These are phyloP conservation scores for Alligator mississippiensis DNA, from an alignment of 2,113 vertebrate genomes.

Conservation along the genomic window DNA sequence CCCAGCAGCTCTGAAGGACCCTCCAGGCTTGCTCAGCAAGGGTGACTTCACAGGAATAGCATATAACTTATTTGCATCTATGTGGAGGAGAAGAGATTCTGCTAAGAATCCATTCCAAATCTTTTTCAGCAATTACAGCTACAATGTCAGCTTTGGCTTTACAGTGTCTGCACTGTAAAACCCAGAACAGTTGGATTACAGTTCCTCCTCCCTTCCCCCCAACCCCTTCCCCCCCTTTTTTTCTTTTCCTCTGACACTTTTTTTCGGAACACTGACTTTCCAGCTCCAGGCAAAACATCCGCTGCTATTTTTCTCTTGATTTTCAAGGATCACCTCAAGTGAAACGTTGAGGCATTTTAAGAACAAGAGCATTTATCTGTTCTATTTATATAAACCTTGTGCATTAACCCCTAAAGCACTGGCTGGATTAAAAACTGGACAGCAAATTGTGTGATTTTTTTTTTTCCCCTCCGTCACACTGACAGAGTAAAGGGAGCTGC, in stretches of 20 bases:
- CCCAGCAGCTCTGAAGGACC: background rate
- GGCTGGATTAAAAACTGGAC: background rate
- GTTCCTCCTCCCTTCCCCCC: background rate
- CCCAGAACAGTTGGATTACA: conserved; percentile 6
- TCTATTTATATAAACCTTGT: conserved; percentile 49
- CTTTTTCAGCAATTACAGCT: background rate
- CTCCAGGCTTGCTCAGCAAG: background rate
- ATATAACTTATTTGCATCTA: background rate
- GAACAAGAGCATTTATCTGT: conserved; percentile 54
- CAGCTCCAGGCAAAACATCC: conserved; percentile 63
- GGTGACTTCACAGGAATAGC: background rate
- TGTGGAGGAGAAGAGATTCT: background rate
- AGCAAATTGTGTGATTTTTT: background rate
- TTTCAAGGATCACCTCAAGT: conserved; percentile 69
- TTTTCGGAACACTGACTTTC: conserved; percentile 72
- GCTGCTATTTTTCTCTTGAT: conserved; percentile 65
- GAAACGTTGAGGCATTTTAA: conserved; percentile 71
- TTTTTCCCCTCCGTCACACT: too few species aligned
- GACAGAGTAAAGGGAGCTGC: background rate
- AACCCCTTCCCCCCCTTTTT: background rate
- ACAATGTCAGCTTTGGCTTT: background rate
- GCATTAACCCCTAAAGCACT: conserved; percentile 49
- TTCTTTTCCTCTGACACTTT: conserved; percentile 24
- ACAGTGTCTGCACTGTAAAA: background rate
- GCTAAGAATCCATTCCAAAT: background rate